phyloP scores from a whole-genome alignment of 2,113 vertebrate genomes.

The Aegotheles bennettii region DNA sequence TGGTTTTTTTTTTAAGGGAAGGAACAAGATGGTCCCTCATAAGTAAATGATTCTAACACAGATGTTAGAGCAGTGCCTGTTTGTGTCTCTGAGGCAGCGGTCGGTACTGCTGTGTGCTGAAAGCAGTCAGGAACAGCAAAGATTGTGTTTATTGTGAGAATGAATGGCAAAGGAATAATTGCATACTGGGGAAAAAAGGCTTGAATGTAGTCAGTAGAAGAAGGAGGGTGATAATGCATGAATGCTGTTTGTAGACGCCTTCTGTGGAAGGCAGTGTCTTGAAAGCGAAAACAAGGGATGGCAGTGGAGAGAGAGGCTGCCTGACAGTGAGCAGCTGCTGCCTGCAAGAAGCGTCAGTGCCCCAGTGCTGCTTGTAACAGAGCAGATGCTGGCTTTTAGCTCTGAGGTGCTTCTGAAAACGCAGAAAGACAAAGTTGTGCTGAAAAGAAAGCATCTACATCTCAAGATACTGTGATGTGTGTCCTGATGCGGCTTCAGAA shows the following conservation, averaged over 20 bases:
- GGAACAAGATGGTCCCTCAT: neutral
- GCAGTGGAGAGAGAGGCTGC: neutral
- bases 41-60: neutral
- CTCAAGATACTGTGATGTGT: fast-evolving
- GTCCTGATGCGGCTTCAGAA: neutral
- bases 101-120: neutral
- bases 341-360: fast-evolving
- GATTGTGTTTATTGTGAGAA: neutral
- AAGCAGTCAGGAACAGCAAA: neutral
- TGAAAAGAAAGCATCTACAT: fast-evolving
- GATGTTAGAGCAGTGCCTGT: fast-evolving
- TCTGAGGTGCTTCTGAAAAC: neutral
- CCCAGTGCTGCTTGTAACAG: neutral
- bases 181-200: neutral
- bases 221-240: neutral
- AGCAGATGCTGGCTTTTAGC: neutral
- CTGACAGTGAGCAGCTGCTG: neutral
- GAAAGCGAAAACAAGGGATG: neutral
- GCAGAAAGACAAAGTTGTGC: neutral
- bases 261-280: neutral
- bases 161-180: neutral
- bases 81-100: fast-evolving
- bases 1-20: neutral
- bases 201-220: neutral
- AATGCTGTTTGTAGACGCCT: neutral